Base-by-base conservation (phyloP, 2,797 vertebrate genomes). In the Lacerta bilineata region DNA sequence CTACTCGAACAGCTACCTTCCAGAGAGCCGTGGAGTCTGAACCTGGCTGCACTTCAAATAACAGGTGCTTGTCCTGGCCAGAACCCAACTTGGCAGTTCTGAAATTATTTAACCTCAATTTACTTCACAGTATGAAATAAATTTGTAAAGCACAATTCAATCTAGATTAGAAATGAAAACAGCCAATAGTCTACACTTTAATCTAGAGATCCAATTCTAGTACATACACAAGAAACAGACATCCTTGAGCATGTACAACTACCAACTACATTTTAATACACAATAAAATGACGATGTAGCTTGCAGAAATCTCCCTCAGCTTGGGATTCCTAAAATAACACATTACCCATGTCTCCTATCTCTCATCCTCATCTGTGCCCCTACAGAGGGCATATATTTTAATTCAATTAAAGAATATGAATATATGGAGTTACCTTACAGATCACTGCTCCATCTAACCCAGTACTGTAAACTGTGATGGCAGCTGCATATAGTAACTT, bases 11-110 rank as follows among this genome's bases (percentile, higher is more conserved):
- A 0, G 97, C 96, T 91, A 99, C 97, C 94, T 99, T 99, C 99
- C 99, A 99, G 95, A 99, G 96, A 50, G 98, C 98, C n/a, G 98
- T 97, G 75, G 98, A 95, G 91, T 99, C 99, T 8, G 99, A 98
- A 80, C 98, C 98, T 75, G 99, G 98, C 89, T 98, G 98, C 66
- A 99, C 98, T 93, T 99, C 99, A 97, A 99, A 99, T 68, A 99
- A 97, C 81, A 99, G 97, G 95, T 99, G 98, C 93, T 99, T 99
- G 93, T 98, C 98, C 93, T 99, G 98, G 74, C 98, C 98, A 86
- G 98, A 94, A 80, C 98, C 98, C 50, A 99, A 95, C 91, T 98
- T 98, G 91, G 98, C 98, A 55, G 98, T 99, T 90, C 99, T 99
- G 96, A 93, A 96, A 95, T 86, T 90, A 89, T 94, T 87, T 85